Percentiles rank a stretch among this genome's conserved stretches.
Conservation (phyloP, 2,113 vertebrate genomes). For the Theristicus caerulescens region DNA sequence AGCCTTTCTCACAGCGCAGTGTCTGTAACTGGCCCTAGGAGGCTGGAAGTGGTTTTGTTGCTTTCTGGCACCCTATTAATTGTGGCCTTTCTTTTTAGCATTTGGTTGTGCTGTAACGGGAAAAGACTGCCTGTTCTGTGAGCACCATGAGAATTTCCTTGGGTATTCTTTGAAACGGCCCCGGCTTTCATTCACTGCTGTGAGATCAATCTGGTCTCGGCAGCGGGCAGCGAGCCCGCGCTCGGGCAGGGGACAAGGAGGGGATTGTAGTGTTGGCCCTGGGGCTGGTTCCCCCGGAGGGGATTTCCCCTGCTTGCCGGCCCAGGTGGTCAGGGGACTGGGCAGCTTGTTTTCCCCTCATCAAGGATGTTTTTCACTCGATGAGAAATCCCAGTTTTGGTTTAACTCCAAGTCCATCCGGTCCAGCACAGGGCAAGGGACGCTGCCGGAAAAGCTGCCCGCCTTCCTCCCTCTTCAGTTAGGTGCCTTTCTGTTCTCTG, state of each 20-base stretch:
- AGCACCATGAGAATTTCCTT: conserved; percentile 42
- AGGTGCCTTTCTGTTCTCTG: not conserved
- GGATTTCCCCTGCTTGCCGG: not conserved
- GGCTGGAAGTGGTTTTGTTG: conserved; percentile 56
- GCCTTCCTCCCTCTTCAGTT: accelerated
- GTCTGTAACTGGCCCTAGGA: conserved; percentile 48
- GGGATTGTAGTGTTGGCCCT: not conserved
- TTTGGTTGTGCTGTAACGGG: conserved; percentile 30
- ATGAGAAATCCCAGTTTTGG: not conserved
- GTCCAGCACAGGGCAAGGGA: not conserved
- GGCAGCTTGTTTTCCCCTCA: not conserved
- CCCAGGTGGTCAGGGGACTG: not conserved
- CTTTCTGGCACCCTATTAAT: conserved; percentile 69
- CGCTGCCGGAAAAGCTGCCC: not conserved
- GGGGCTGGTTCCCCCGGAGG: not conserved
- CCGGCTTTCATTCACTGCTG: conserved; percentile 25
- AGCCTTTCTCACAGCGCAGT: not conserved
- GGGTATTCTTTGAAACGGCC: not conserved
- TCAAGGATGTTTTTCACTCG: not conserved
- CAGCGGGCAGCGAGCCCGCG: not conserved
- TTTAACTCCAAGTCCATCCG: not conserved
- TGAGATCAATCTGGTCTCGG: not conserved
- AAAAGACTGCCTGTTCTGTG: conserved; percentile 57
- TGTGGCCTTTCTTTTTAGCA: conserved; percentile 40
- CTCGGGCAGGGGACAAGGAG: not conserved